Base-by-base conservation (phyloP, 2,888 invertebrate genomes). In the Plutella xylostella region DNA sequence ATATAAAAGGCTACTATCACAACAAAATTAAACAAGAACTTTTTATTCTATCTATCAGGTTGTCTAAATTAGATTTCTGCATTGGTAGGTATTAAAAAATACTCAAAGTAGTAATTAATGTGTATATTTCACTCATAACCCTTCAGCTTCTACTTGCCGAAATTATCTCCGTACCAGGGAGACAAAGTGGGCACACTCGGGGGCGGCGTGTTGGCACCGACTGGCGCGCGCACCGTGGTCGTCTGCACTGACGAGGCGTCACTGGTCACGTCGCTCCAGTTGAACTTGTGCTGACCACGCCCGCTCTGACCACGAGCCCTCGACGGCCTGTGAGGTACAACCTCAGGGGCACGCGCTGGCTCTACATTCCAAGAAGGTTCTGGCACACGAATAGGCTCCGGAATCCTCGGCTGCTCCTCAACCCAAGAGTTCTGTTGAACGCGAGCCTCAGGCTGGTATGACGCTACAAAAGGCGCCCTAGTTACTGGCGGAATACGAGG, bases 201-300 rank as follows among this genome's bases (percentile, higher is more conserved):
- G 4, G 43, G 35, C 5, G 22, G 22, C 18, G 15, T 33, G n/a
- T 15, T 3, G 33, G 14, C 14, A 15, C 3, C 2, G 1, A 35
- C 22, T 12, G 19, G 11, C 3, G n/a, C n/a, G 14, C 15, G 22
- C 38, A 19, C 14, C 14, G 38, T 18, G 12, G 19, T 3, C 12
- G 19, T 12, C 35, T 17, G 35, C 1, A 21, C n/a, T 9, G 4
- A 1, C n/a, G 20, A 12, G 15, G 22, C 2, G 7, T 38, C 21
- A 21, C 34, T 43, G 14, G 30, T 43, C 7, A 35, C 41, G 1
- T 56, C 45, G 31, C 66, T 63, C 60, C 54, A 55, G 38, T 18
- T 56, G 41, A 65, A 70, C 46, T 61, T 71, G 44, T 63, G 61
- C 18, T 38, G 52, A n/a, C 67, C 65, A 45, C 68, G n/a, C 2